Evolutionary conservation across 1,140 invertebrate species (phyloP), one percentile per base, ranked within the genome.

Genomic region (Drosophila miranda): DNA sequence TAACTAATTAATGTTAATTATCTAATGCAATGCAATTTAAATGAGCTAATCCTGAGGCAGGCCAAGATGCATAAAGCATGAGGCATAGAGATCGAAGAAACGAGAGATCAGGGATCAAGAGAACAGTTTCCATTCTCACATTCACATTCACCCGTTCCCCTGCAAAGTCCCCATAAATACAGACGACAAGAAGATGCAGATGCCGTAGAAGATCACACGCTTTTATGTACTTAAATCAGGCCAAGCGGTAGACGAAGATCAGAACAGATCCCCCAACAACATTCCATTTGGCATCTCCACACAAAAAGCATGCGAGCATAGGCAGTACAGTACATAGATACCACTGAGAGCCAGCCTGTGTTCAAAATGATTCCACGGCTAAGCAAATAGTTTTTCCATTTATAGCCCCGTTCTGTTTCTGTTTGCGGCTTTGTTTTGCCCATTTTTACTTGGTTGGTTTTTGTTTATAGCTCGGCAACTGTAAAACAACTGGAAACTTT

Each of bases 1-100:
- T 81, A 81, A 77, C 44, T 49, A 75, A 75, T 63, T 86, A 64
- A 69, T 64, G 69, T 78, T 83, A 83, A 82, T 78, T 70, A 28
- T 62, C 66, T 71, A 67, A 71, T 38, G 34, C 34, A 38, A 13
- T 72, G 62, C 73, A 75, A 68, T 61, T 52, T 57, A 70, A 69
- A 50, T 60, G 55, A 76, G 76, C 73, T 77, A 84, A 80, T 86
- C 76, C 71, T 62, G 64, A 86, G 62, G 49, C 48, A 19, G 60
- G 58, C 54, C 56, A 56, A 53, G 53, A 62, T 57, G 78, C 21
- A 66, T 52, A 50, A 54, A 6, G 28, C 30, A 34, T 13, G 4
- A 8, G 30, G 8, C 30, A 9, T 9, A 3, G 2, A 11, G 1
- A 38, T 52, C 21, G 41, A 72, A 74, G 58, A 71, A 16, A 72